phyloP scores from a whole-genome alignment of 2,888 invertebrate genomes.

The Tortrix viridana region DNA sequence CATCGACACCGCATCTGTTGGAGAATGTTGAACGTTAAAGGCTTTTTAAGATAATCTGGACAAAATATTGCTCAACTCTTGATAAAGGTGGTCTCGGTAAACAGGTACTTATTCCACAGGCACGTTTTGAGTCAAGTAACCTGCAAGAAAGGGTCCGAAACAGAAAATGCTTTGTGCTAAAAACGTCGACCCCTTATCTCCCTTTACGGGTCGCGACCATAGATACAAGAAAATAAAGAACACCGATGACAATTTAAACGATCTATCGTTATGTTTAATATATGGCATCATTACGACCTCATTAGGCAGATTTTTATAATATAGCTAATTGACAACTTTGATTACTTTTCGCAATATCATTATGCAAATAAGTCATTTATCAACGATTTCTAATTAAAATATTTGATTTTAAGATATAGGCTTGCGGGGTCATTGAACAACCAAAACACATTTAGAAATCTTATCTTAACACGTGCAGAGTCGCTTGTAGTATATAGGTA shows the following conservation, averaged over 20 bases:
- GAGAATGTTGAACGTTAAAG: conserved; percentile 67
- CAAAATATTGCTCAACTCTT: conserved; percentile 69
- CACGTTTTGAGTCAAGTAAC: conserved; percentile 78
- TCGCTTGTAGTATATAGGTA: too few relatives aligned
- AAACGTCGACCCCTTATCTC: conserved; percentile 82
- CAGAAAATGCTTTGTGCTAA: conserved; percentile 83
- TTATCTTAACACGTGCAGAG: neutral
- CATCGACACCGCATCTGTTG: conserved; percentile 69
- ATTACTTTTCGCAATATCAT: conserved; percentile 35
- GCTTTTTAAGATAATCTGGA: conserved; percentile 74
- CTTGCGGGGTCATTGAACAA: conserved; percentile 21
- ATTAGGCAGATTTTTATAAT: conserved; percentile 36
- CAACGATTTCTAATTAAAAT: conserved; percentile 23
- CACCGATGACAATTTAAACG: conserved; percentile 40
- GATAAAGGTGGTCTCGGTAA: conserved; percentile 73
- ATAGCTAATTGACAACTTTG: conserved; percentile 41
- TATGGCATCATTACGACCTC: conserved; percentile 34
- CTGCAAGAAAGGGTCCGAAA: conserved; percentile 76
- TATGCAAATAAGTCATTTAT: conserved; percentile 30
- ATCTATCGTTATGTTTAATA: conserved; percentile 22
- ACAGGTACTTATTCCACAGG: conserved; percentile 69
- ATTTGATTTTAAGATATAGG: conserved; percentile 32
- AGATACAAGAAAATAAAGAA: conserved; percentile 63
- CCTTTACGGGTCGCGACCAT: conserved; percentile 72
- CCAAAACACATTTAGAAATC: neutral